phyloP scores from a whole-genome alignment of 2,888 invertebrate genomes.

The Theretra japonica region DNA sequence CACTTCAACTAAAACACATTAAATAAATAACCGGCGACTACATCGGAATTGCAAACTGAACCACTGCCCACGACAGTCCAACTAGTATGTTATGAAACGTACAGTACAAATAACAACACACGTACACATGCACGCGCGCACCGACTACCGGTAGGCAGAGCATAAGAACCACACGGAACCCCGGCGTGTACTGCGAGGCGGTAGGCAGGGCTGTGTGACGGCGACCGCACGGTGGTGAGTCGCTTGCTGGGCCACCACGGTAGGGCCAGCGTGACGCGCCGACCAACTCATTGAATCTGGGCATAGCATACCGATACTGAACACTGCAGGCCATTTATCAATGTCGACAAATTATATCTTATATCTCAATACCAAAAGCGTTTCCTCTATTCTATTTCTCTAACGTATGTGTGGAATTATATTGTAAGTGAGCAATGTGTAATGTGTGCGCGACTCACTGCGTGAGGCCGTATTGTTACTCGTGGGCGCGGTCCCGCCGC shows the following conservation, averaged over 20 bases:
- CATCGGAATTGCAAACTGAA: neutral
- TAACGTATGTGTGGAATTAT: neutral
- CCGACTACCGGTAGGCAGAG: neutral
- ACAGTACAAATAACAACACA: neutral
- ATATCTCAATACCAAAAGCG: too few relatives aligned
- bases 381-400: too few relatives aligned
- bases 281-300: slow-evolving; percentile 55
- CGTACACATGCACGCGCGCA: neutral
- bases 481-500: too few relatives aligned
- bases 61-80: neutral
- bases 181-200: neutral
- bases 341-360: neutral
- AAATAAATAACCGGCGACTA: neutral
- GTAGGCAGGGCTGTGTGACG: too few relatives aligned
- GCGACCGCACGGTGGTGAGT: neutral
- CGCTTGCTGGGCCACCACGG: neutral
- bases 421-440: neutral
- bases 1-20: neutral
- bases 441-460: neutral
- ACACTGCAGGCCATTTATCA: slow-evolving; percentile 13
- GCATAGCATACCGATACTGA: slow-evolving; percentile 58
- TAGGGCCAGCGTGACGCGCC: neutral
- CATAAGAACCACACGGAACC: neutral
- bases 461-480: too few relatives aligned
- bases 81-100: neutral